Evolutionary conservation across 2,113 vertebrate genomes (phyloP), one percentile per base, ranked within the genome.

Genomic region (Caloenas nicobarica): DNA sequence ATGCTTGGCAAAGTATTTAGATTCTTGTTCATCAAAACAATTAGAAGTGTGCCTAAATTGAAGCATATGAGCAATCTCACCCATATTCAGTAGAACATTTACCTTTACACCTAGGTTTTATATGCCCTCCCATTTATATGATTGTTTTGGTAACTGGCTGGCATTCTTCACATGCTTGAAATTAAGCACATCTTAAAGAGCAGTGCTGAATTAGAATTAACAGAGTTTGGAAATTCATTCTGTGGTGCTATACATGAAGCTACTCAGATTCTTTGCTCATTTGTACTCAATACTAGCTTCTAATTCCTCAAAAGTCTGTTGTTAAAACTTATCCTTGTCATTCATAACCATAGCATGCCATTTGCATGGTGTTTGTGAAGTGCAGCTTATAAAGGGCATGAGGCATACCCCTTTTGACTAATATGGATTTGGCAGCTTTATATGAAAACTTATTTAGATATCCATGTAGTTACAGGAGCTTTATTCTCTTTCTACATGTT

Each of bases 1-100:
- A 81, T 93, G 83, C 92, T 96, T 97, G 96, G 91, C 95, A 95
- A 95, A 58, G 82, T 90, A 83, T 90, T 94, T 74, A 90, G 61
- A 85, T 76, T 94, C 81, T 87, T 93, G 76, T 84, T 95, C 88
- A 93, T 88, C 90, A 90, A 82, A 91, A 88, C 85, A 96, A 95
- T 93, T 96, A 93, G 86, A 95, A 91, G 91, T 92, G 65, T 44
- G 64, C 56, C 40, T 86, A 89, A 91, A 64, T 24, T 81, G 89
- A 95, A 88, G 57, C 76, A 44, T 74, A 83, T 44, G 38, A 94
- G 64, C 61, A 92, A 81, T 86, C 44, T 74, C 60, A 83, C 23
- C 25, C 48, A 36, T n/a, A 83, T 60, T 96, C 79, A 71, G 38
- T 25, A 65, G 56, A 91, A 15, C n/a, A 44, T 86, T 89, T 89